Evolutionary conservation across 2,113 vertebrate genomes (phyloP).

Genomic region (Ploceus nigricollis): DNA sequence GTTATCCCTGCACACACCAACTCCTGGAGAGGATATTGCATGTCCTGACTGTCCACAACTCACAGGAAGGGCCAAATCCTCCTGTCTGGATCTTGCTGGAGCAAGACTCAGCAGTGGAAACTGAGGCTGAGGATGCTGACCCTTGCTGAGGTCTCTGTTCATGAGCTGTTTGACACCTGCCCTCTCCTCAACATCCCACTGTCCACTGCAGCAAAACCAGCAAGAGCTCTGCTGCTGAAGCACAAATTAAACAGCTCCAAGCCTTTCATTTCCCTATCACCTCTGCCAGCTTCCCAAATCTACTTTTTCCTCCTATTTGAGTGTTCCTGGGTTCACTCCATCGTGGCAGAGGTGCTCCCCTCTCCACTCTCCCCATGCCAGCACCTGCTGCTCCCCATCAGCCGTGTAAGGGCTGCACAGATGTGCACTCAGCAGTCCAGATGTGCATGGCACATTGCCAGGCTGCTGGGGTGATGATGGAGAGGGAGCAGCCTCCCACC

Average conservation of each 20-base stretch:
- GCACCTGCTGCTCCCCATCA: neutral
- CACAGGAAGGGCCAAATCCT: neutral
- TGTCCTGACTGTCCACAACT: neutral
- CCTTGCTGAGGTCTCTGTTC: neutral
- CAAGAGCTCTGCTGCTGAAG: neutral
- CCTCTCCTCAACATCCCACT: rapidly evolving
- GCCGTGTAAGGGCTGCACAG: neutral
- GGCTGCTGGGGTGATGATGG: neutral
- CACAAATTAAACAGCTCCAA: neutral
- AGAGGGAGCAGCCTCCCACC: neutral
- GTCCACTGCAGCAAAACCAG: neutral
- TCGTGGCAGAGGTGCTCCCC: neutral
- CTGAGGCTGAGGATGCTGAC: neutral
- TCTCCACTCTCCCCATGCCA: neutral
- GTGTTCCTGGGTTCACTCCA: neutral
- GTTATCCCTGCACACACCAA: rapidly evolving
- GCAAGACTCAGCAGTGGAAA: neutral
- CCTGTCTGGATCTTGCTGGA: neutral
- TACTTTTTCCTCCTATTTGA: no score
- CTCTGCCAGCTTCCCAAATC: neutral
- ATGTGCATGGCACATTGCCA: neutral
- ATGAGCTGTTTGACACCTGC: neutral
- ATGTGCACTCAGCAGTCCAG: neutral
- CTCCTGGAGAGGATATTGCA: neutral
- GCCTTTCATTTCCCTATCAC: neutral